These are phyloP conservation scores for Loripinus fragilis DNA, from an alignment of 2,888 invertebrate genomes.

Conservation along the genomic window DNA sequence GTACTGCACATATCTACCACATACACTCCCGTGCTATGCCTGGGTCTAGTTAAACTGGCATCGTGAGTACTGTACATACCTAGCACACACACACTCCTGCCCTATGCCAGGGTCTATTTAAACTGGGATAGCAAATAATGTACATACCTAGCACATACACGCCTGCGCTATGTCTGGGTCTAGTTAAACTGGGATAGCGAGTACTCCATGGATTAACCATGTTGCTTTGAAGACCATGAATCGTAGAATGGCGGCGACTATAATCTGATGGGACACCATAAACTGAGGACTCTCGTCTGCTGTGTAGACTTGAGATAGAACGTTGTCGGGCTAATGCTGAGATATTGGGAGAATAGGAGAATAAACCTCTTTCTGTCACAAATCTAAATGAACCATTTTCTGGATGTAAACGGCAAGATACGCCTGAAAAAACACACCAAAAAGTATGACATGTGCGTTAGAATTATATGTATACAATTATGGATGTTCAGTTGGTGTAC, in stretches of 20 bases:
- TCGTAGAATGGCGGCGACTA: conserved; percentile 12
- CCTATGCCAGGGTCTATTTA: too few relatives aligned
- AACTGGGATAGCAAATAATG: too few relatives aligned
- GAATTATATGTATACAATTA: too few relatives aligned
- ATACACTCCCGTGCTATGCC: conserved; percentile 71
- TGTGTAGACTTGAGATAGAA: conserved; percentile 1
- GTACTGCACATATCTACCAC: conserved; percentile 66
- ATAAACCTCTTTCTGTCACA: conserved; percentile 66
- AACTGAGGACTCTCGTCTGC: too few relatives aligned
- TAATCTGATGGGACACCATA: conserved; percentile 6
- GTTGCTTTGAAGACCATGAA: conserved; percentile 34
- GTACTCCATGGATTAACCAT: conserved; percentile 73
- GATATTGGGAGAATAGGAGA: conserved; percentile 67
- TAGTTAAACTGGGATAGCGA: conserved; percentile 69
- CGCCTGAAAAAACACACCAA: conserved; percentile 45
- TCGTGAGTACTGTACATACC: conserved; percentile 64
- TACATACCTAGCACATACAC: conserved; percentile 64
- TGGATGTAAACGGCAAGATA: conserved; percentile 49
- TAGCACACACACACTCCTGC: too few relatives aligned
- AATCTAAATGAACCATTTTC: conserved; percentile 52
- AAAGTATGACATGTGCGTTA: too few relatives aligned
- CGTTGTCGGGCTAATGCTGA: conserved; percentile 48
- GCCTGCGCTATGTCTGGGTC: conserved; percentile 71
- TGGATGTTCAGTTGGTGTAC: too few relatives aligned
- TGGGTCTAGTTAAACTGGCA: conserved; percentile 69